Base-by-base conservation (phyloP, 2,797 vertebrate genomes). In the Bovichtus diacanthus region DNA sequence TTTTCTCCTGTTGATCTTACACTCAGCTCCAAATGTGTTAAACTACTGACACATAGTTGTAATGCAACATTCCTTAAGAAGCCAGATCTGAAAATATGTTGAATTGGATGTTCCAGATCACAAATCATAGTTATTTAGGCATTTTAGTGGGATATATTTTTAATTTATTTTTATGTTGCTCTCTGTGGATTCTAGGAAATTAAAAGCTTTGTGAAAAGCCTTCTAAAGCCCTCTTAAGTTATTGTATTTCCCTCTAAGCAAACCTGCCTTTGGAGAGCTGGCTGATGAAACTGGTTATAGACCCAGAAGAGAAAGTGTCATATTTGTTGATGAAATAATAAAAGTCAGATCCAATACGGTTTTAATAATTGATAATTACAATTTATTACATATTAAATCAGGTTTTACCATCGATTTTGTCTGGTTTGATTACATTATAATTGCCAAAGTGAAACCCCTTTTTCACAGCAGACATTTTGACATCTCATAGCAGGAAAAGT, bases 181-280 rank as follows among this genome's bases (percentile, higher is more conserved):
- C 36, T 77, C 13, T 51, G 56, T 70, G 66, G 67, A 56, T 60
- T 54, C 56, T n/a, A 27, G 25, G 43, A 74, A 55, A 66, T 79
- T 78, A 74, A 82, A 71, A 50, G 56, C 60, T 60, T 71, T 66
- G 55, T 54, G 53, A 63, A 71, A 84, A 78, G 19, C 31, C 27
- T 10, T 29, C 41, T 53, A 71, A 84, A 78, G 19, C 31, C 27
- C 10, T 29, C 41, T 53, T 55, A 18, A 74, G 80, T 74, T 4
- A 38, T 77, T 80, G 67, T 29, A n/a, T 76, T 76, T 60, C 68
- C 12, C 25, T 62, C 25, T 39, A 6, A 74, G 51, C 38, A 41
- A 69, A 38, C 27, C 51, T 27, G 31, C 16, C 38, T 58, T 73
- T 31, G 5, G 23, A 70, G 62, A 56, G 62, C 44, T 78, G 73